A percentile compares a stretch with the other conserved stretches of the same genome.
These are phyloP conservation scores for Ruditapes philippinarum DNA, from an alignment of 1,140 invertebrate species.

Conservation along the genomic window DNA sequence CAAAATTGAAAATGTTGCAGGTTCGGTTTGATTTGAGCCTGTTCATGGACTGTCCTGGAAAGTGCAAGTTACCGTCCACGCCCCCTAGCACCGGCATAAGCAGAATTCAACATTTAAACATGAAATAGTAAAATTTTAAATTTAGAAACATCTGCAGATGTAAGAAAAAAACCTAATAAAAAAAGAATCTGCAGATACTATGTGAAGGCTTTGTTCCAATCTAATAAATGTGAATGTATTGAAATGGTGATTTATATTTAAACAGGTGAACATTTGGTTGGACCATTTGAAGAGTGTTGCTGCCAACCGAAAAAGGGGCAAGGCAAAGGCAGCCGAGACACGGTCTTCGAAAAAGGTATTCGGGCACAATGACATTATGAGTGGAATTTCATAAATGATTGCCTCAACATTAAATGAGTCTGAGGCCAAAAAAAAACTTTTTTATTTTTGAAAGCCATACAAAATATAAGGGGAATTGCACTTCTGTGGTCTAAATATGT, in stretches of 20 bases:
- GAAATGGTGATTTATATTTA: conserved; percentile 16
- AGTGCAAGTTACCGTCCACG: too few species aligned
- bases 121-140: too few species aligned
- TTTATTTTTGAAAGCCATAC: neutral
- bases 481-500: conserved; percentile 12
- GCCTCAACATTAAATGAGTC: conserved; percentile 13
- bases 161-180: neutral
- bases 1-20: too few species aligned
- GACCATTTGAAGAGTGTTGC: neutral
- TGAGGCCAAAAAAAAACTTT: conserved; percentile 4
- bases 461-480: neutral
- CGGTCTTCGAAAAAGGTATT: conserved; percentile 15
- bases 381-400: neutral
- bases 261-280: conserved; percentile 14
- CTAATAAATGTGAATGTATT: conserved; percentile 3
- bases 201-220: neutral
- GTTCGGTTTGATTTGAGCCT: too few species aligned
- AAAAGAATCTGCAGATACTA: neutral
- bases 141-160: too few species aligned
- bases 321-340: conserved; percentile 8
- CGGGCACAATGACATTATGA: neutral
- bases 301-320: conserved; percentile 2
- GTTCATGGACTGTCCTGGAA: too few species aligned
- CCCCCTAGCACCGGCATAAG: too few species aligned
- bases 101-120: too few species aligned